Evolutionary conservation across 2,113 vertebrate species (phyloP), one percentile per base, ranked within the genome.

Genomic region (Cnemophilus loriae): DNA sequence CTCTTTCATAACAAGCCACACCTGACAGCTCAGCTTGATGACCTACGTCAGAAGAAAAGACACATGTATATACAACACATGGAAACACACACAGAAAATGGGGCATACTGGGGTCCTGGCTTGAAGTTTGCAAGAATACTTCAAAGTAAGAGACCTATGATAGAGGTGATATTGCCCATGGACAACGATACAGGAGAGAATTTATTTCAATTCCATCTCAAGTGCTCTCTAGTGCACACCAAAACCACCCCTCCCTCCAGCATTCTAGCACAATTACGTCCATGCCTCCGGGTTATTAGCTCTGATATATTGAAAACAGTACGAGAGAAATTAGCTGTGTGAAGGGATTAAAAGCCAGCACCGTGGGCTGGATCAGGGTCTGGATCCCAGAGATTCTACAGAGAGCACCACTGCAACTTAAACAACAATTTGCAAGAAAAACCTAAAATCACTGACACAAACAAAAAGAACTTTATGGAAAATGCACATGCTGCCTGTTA

Each of bases 1-100:
- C 37, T 78, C 41, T 35, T 30, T 94, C 90, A 50, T 79, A 64
- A 95, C 71, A 75, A 61, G 95, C 89, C 85, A 69, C 77, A 96
- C 80, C 80, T 60, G 65, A 73, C 24, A 77, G 61, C 63, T 79
- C 30, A 30, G 84, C 63, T 87, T 37, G 76, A 53, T 73, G 60
- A 90, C 53, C 52, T 35, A 4, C 1, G 35, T 10, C 1, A 5
- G n/a, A 92, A 74, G 79, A 76, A 81, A 90, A 64, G 79, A n/a
- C 56, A 33, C 56, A 46, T 6, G 70, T 81, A 44, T 50, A 65
- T 28, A 87, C 27, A 87, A 69, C 61, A 86, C 13, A 2, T 22
- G 27, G 61, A 84, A 89, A 56, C 28, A 60, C 14, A 16, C 78
- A 93, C 33, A 44, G 76, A 82, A 49, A 95, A 79, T 0, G 4